phyloP scores from a whole-genome alignment of 2,797 vertebrate species.

The Brachymystax lenok region DNA sequence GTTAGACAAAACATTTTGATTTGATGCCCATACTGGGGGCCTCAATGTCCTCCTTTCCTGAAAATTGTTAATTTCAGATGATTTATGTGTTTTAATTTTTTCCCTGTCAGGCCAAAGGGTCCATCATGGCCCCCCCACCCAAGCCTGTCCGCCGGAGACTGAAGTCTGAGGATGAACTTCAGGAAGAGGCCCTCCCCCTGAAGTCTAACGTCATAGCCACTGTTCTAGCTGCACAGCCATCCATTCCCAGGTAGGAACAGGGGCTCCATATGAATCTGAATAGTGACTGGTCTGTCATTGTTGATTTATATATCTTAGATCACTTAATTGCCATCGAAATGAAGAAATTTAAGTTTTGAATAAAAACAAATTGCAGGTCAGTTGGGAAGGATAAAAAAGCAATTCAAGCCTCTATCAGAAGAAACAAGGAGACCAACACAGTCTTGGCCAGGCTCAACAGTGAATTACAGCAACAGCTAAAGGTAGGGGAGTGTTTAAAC shows the following conservation, averaged over 20 bases:
- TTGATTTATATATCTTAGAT: neutral
- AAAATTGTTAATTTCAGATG: neutral
- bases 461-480: constrained; percentile 87
- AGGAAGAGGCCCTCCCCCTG: constrained; percentile 88
- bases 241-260: constrained; percentile 57
- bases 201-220: constrained; percentile 88
- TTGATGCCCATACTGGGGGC: neutral
- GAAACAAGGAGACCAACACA: constrained; percentile 99
- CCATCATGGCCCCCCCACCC: constrained; percentile 86
- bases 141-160: constrained; percentile 95
- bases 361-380: constrained; percentile 78
- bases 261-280: neutral
- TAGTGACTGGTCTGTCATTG: neutral
- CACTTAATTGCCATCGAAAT: neutral
- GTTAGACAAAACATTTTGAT: too few species aligned
- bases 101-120: constrained; percentile 79
- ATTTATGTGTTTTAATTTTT: neutral
- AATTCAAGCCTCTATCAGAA: constrained; percentile 98
- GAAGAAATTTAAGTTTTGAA: neutral
- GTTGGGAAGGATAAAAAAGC: constrained; percentile 97
- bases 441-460: constrained; percentile 97
- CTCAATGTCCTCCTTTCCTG: neutral
- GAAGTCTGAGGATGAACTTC: constrained; percentile 98
- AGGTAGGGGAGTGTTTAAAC: constrained; percentile 10
- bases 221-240: constrained; percentile 90